These are phyloP conservation scores for Catagonus wagneri DNA, from an alignment of 2,113 vertebrate genomes.

Conservation along the genomic window DNA sequence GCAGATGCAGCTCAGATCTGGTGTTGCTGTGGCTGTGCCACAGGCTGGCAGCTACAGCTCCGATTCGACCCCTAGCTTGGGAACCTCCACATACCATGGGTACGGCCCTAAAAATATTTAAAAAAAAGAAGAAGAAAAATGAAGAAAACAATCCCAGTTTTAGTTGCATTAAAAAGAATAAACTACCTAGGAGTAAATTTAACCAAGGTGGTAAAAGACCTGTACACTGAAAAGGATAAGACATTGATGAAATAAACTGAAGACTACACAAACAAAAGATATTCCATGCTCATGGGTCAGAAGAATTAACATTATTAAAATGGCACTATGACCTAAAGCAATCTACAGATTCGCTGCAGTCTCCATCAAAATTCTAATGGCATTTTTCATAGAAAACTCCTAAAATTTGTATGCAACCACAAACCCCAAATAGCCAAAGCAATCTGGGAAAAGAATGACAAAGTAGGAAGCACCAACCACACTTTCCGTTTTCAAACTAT, in stretches of 20 bases:
- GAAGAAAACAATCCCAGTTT: background rate
- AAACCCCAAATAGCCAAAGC: background rate
- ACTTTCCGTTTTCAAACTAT: background rate
- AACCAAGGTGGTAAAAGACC: background rate
- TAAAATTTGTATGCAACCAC: background rate
- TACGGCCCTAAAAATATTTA: too few species aligned
- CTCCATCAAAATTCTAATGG: background rate
- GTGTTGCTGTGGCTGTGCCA: too few species aligned
- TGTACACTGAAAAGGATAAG: background rate
- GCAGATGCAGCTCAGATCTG: too few species aligned
- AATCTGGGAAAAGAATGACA: background rate
- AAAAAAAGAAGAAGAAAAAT: background rate
- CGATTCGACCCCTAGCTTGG: too few species aligned
- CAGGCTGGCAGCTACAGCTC: too few species aligned
- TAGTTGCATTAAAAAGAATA: background rate
- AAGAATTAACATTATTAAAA: background rate
- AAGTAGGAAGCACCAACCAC: background rate
- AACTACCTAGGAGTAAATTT: background rate
- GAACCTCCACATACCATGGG: too few species aligned
- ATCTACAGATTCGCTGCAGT: background rate
- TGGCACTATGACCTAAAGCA: background rate
- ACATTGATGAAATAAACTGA: background rate
- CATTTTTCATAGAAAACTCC: background rate
- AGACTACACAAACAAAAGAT: background rate
- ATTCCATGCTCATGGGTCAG: background rate